phyloP scores from a whole-genome alignment of 2,797 vertebrate species.

The Argya squamiceps region DNA sequence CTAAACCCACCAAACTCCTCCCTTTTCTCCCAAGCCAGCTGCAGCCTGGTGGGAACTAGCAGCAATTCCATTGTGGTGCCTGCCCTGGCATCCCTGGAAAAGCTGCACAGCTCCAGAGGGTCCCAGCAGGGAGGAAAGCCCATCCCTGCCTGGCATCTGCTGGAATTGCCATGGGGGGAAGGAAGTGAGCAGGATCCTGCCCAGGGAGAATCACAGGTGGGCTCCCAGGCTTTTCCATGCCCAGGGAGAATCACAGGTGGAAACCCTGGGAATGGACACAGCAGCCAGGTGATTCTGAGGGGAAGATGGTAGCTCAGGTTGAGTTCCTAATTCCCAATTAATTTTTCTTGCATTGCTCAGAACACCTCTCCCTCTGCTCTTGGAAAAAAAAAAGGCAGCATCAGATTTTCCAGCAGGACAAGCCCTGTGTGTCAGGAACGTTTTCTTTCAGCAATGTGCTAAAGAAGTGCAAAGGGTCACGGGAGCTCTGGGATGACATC shows the following conservation, averaged over 20 bases:
- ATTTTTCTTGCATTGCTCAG: rapidly evolving
- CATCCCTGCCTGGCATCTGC: not conserved
- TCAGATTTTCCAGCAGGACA: conserved; percentile 43
- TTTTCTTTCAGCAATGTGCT: not conserved
- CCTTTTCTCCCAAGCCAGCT: not conserved
- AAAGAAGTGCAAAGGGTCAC: conserved; percentile 55
- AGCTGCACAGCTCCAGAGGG: not conserved
- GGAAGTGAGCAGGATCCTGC: rapidly evolving
- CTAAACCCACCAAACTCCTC: not conserved
- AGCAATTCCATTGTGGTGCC: rapidly evolving
- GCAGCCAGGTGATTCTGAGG: not conserved
- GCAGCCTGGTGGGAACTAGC: not conserved
- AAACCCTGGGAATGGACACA: not conserved
- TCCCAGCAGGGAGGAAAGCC: not conserved
- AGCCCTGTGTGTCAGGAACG: not conserved
- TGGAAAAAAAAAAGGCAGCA: not conserved
- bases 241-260: rapidly evolving
- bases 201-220: rapidly evolving
- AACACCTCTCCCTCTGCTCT: not conserved
- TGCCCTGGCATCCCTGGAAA: not conserved
- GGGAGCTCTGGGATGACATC: conserved; percentile 55
- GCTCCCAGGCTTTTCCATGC: not conserved
- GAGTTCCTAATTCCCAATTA: not conserved
- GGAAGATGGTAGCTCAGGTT: not conserved
- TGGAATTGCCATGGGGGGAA: rapidly evolving